Evolutionary conservation across 2,888 invertebrate species (phyloP), one percentile per base, ranked within the genome.

Genomic region (Leucoma salicis): DNA sequence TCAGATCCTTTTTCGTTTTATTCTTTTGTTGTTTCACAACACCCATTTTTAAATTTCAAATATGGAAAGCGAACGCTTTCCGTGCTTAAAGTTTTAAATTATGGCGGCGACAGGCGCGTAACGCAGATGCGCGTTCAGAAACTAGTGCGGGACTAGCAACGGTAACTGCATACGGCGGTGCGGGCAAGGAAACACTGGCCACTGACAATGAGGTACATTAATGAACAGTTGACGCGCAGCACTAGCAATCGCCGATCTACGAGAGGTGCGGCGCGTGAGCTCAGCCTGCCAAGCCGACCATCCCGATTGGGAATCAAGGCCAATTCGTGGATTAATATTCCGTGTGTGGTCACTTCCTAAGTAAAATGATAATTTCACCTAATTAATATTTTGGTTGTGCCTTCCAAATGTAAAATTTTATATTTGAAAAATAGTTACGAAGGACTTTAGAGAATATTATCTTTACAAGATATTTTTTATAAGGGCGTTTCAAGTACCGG

Each of bases 281-380:
- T 82, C 82, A 82, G 74, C 64, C 57, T 72, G 76, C 78, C 82
- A 78, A 80, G 76, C 66, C 77, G 70, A 78, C 79, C 70, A 65
- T 76, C 82, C 76, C 78, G 76, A 75, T 84, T 75, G 80, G 86
- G 87, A 88, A 88, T 87, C 79, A 88, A 88, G 88, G 88, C 75
- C 82, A 76, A 70, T 70, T 63, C 64, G 49, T 60, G 73, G 82
- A 82, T 87, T 85, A 76, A 73, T 86, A 88, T 86, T 79, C 86
- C 67, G 70, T 62, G 58, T 71, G 74, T 62, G 54, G 56, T 46
- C 58, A 78, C 74, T 73, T 76, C 86, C 85, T 78, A 81, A 83
- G 84, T 58, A 57, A 54, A 57, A 83, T 83, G 80, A 66, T 79
- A 82, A 86, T 83, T 77, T 72, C 67, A 51, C 70, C 63, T 68